These are phyloP conservation scores for Chelmon rostratus DNA, from an alignment of 2,797 vertebrate species.

Conservation along the genomic window DNA sequence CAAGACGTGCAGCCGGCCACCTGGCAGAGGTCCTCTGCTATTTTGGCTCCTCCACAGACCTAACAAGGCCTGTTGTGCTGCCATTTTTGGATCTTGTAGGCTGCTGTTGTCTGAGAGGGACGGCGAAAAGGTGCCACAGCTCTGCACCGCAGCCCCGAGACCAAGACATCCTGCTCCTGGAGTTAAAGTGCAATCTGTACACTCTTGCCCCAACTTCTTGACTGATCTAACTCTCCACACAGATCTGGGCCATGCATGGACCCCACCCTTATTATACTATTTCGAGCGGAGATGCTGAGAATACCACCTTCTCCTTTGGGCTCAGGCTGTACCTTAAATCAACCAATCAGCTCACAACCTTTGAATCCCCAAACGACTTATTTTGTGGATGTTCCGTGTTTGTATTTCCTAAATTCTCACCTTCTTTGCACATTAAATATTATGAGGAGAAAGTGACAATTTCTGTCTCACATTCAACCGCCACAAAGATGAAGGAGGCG, in stretches of 20 bases:
- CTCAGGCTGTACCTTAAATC: slow-evolving; percentile 46
- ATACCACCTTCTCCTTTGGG: neutral
- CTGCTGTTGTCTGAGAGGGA: slow-evolving; percentile 48
- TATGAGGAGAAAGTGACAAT: slow-evolving; percentile 6
- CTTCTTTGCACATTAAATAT: slow-evolving; percentile 71
- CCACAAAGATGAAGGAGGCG: neutral
- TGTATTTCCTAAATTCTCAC: slow-evolving; percentile 50
- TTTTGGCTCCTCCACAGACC: slow-evolving; percentile 23
- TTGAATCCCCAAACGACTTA: slow-evolving; percentile 42
- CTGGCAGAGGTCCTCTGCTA: slow-evolving; percentile 26
- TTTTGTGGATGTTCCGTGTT: slow-evolving; percentile 61
- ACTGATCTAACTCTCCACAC: neutral
- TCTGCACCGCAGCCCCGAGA: slow-evolving; percentile 5
- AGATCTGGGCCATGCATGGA: neutral
- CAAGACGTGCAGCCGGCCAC: slow-evolving; percentile 10
- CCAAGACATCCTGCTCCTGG: slow-evolving; percentile 21
- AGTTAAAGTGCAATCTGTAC: slow-evolving; percentile 34
- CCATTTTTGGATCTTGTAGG: slow-evolving; percentile 50
- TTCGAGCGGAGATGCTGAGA: neutral
- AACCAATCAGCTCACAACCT: slow-evolving; percentile 61
- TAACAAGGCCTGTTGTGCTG: slow-evolving; percentile 26
- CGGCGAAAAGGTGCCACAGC: slow-evolving; percentile 59
- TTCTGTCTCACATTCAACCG: slow-evolving; percentile 12
- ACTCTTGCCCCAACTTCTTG: slow-evolving; percentile 1
- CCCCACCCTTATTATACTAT: neutral